phyloP scores from a whole-genome alignment of 92 coral and sea anemone genomes.

The Epizoanthus scotinus region DNA sequence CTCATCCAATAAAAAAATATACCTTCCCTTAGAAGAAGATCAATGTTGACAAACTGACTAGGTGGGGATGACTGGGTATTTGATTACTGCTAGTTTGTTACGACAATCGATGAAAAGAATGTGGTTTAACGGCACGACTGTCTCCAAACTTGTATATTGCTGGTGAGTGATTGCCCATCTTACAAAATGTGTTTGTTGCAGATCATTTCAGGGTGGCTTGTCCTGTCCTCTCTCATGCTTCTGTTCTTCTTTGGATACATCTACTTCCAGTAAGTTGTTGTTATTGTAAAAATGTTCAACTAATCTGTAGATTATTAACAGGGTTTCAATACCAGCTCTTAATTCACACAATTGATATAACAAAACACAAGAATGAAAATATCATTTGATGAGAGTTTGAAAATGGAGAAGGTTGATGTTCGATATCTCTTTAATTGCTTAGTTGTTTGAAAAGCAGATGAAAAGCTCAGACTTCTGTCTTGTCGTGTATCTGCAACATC shows the following conservation, averaged over 20 bases:
- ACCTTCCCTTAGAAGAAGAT: too few species aligned
- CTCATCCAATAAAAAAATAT: too few species aligned
- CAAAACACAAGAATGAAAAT: not conserved
- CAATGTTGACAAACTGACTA: too few species aligned
- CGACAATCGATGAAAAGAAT: too few species aligned
- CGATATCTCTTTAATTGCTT: not conserved
- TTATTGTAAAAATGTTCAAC: not conserved
- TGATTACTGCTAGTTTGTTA: too few species aligned
- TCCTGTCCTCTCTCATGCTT: slow-evolving; percentile 88
- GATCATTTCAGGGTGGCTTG: slow-evolving; percentile 97
- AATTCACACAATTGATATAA: too few species aligned
- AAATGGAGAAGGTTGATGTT: too few species aligned
- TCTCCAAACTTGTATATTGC: not conserved
- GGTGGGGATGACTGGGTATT: too few species aligned
- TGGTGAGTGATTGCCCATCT: not conserved
- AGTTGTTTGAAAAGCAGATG: too few species aligned
- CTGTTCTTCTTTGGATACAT: slow-evolving; percentile 98
- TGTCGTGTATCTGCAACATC: too few species aligned
- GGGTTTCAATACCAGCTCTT: not conserved
- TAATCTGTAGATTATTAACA: not conserved
- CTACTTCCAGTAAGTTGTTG: slow-evolving; percentile 93
- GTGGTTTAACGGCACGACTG: not conserved
- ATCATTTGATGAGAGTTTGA: not conserved
- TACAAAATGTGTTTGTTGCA: slow-evolving; percentile 24
- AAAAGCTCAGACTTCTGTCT: too few species aligned